Conservation (phyloP, 2,888 invertebrate genomes). For the Metallyticus violacea region DNA sequence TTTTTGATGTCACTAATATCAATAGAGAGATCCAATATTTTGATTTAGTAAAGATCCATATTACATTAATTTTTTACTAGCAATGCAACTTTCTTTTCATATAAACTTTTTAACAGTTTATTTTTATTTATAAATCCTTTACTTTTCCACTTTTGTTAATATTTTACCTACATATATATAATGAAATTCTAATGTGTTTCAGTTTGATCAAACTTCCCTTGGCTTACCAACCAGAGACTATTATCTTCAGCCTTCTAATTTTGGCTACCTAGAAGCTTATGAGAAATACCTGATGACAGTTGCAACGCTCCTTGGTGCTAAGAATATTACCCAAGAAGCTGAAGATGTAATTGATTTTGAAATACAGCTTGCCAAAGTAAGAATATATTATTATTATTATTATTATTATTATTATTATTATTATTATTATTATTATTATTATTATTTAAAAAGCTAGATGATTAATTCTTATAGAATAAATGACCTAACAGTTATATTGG, state of each 20-base stretch:
- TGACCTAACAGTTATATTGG: too few species aligned
- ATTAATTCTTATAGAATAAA: too few species aligned
- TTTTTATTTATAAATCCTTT: too few species aligned
- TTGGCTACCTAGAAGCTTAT: conserved; percentile 73
- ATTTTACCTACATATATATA: too few species aligned
- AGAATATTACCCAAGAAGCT: conserved; percentile 62
- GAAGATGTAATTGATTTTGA: conserved; percentile 77
- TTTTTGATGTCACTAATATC: too few species aligned
- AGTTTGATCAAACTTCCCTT: conserved; percentile 86
- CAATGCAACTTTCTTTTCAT: too few species aligned
- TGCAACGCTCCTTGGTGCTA: conserved; percentile 69
- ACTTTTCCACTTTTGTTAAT: too few species aligned
- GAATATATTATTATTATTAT: not conserved
- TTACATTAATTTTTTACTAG: not conserved
- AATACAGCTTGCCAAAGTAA: conserved; percentile 62
- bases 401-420: too few species aligned
- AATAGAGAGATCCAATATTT: too few species aligned
- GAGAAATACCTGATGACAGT: conserved; percentile 71
- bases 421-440: too few species aligned
- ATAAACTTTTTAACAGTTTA: too few species aligned
- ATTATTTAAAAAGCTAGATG: not conserved
- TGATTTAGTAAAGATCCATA: not conserved
- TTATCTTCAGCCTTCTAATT: conserved; percentile 61
- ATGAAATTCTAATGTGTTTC: conserved; percentile 38
- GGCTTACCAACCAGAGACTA: conserved; percentile 65